Conservation (phyloP, 2,113 vertebrate genomes). For the Aramus guarauna region DNA sequence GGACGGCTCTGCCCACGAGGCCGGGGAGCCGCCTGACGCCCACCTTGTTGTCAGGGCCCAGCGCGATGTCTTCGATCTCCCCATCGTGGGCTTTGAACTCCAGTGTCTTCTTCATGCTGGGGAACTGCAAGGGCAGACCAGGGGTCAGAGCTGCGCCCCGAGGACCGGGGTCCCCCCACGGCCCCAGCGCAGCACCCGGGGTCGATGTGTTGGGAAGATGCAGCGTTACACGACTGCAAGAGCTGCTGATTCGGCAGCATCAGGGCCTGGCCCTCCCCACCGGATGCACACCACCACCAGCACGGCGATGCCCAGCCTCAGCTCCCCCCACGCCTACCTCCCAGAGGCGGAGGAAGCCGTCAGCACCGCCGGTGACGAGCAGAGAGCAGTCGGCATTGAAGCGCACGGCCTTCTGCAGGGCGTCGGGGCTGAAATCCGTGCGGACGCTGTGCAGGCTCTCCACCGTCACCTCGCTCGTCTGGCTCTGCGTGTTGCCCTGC, state of each 20-base stretch:
- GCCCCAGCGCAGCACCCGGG: not conserved
- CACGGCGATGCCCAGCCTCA: fast-evolving
- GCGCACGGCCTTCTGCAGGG: conserved; percentile 86
- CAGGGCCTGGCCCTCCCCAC: not conserved
- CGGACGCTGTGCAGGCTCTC: conserved; percentile 76
- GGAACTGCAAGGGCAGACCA: conserved; percentile 72
- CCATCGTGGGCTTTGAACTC: conserved; percentile 88
- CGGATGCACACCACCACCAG: fast-evolving
- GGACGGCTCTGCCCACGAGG: not conserved
- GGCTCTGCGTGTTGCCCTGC: conserved; percentile 59
- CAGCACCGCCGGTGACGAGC: conserved; percentile 85
- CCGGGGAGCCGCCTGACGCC: not conserved
- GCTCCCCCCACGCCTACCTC: conserved; percentile 72
- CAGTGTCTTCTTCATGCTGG: conserved; percentile 83
- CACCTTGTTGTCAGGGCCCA: conserved; percentile 87
- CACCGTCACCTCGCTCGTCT: conserved; percentile 72
- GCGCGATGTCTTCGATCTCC: conserved; percentile 86
- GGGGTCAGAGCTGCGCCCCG: not conserved
- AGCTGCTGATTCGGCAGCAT: fast-evolving
- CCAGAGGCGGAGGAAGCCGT: conserved; percentile 86
- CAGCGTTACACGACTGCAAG: fast-evolving
- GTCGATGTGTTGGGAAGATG: no score
- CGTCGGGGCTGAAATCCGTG: conserved; percentile 85
- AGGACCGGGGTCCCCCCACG: not conserved
- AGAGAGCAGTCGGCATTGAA: conserved; percentile 81